These are phyloP conservation scores for Poeciliopsis infans DNA, from an alignment of 2,797 vertebrate genomes.

Conservation along the genomic window DNA sequence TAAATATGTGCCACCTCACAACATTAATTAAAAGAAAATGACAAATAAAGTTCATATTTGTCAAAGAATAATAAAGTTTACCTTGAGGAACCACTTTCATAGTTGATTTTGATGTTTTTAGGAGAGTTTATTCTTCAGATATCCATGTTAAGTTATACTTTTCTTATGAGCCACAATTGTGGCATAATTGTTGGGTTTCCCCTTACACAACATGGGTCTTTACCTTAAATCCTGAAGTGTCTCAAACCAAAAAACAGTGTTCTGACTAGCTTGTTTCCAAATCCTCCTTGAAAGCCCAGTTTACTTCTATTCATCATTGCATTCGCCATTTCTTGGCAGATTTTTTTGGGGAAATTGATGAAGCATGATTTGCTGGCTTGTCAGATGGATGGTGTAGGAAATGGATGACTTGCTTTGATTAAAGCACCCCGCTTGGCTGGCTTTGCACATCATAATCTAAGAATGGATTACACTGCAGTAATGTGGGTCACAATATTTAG, in stretches of 20 bases:
- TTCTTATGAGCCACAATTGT: slow-evolving; percentile 7
- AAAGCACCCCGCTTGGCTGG: slow-evolving; percentile 70
- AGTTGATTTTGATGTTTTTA: neutral
- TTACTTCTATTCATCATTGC: slow-evolving; percentile 36
- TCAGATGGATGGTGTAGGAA: slow-evolving; percentile 67
- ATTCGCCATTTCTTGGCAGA: slow-evolving; percentile 49
- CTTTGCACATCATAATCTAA: slow-evolving; percentile 75
- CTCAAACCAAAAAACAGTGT: slow-evolving; percentile 9
- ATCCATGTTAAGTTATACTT: neutral
- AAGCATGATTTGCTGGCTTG: slow-evolving; percentile 64
- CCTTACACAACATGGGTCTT: neutral
- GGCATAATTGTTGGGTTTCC: neutral
- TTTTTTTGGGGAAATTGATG: slow-evolving; percentile 44
- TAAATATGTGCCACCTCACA: neutral
- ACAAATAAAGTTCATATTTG: neutral
- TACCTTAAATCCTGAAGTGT: neutral
- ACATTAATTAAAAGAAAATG: neutral
- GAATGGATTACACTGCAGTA: slow-evolving; percentile 75
- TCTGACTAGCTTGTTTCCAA: slow-evolving; percentile 24
- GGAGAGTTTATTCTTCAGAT: slow-evolving; percentile 5
- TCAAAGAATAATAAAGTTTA: no score
- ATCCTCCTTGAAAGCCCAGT: slow-evolving; percentile 25
- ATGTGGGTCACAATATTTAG: slow-evolving; percentile 78
- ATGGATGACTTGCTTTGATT: slow-evolving; percentile 79
- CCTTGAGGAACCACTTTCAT: neutral